These are phyloP conservation scores for Hirudo medicinalis DNA, from an alignment of 1,140 invertebrate genomes.

Conservation along the genomic window DNA sequence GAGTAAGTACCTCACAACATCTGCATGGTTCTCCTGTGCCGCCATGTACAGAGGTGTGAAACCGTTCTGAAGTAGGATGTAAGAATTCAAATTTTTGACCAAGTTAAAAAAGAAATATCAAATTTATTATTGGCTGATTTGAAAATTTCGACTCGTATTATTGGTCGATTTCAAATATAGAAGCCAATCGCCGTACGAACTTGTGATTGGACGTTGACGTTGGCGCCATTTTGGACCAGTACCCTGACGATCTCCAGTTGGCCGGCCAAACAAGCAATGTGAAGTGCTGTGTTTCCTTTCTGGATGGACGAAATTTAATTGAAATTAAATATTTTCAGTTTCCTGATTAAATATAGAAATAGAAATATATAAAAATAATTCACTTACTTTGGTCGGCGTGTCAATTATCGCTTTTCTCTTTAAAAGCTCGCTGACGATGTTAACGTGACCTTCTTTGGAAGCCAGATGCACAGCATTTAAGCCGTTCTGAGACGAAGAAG, in stretches of 20 bases:
- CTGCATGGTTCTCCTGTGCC: slow-evolving; percentile 95
- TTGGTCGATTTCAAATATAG: slow-evolving; percentile 1
- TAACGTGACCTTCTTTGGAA: slow-evolving; percentile 86
- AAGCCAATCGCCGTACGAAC: slow-evolving; percentile 6
- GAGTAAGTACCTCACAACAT: slow-evolving; percentile 81
- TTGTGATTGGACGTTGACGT: slow-evolving; percentile 76
- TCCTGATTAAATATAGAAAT: not conserved
- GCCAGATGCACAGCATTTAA: slow-evolving; percentile 90
- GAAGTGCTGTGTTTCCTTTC: slow-evolving; percentile 95
- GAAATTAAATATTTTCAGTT: not conserved
- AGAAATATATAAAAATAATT: not conserved
- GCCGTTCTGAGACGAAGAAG: slow-evolving; percentile 42
- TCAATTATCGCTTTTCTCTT: slow-evolving; percentile 82
- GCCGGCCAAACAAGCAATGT: slow-evolving; percentile 93
- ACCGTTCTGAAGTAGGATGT: slow-evolving; percentile 53
- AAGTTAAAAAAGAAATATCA: not conserved
- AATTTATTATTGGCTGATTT: not conserved
- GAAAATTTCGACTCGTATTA: not conserved
- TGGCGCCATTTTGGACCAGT: slow-evolving; percentile 79
- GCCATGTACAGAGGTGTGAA: slow-evolving; percentile 99
- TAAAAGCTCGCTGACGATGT: slow-evolving; percentile 77
- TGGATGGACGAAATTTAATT: not conserved
- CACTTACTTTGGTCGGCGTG: slow-evolving; percentile 29
- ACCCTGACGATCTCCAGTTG: slow-evolving; percentile 91
- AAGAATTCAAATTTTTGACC: not conserved